Conservation (phyloP, 2,797 vertebrate genomes). For the Paratrypauchen microcephalus region DNA sequence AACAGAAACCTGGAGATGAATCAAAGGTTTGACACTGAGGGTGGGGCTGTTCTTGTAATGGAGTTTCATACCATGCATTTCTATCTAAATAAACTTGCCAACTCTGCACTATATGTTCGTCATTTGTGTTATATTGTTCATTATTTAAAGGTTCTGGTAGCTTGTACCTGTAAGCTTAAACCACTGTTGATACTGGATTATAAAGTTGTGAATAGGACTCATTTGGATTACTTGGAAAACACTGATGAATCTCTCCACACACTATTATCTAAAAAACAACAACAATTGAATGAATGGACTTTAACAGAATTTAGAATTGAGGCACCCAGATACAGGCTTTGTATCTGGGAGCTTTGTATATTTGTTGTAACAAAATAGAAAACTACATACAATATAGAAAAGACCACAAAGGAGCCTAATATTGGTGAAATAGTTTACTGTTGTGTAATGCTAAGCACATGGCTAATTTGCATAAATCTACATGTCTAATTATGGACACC, state of each 20-base stretch:
- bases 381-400: too few relatives aligned
- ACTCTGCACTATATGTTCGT: background rate
- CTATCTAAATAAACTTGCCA: constrained; percentile 19
- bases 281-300: too few relatives aligned
- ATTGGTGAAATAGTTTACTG: too few relatives aligned
- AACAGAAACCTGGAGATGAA: constrained; percentile 22
- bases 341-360: too few relatives aligned
- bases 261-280: too few relatives aligned
- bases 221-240: background rate
- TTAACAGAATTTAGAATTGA: too few relatives aligned
- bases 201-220: background rate
- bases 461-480: constrained; percentile 1
- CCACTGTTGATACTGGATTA: background rate
- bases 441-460: background rate
- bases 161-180: background rate
- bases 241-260: too few relatives aligned
- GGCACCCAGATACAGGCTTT: too few relatives aligned
- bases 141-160: background rate
- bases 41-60: constrained; percentile 55
- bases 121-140: background rate
- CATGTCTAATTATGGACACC: background rate
- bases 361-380: too few relatives aligned
- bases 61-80: constrained; percentile 29
- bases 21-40: constrained; percentile 34
- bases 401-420: too few relatives aligned